These are phyloP conservation scores for Babylonia areolata DNA, from an alignment of 1,140 invertebrate genomes.

Conservation along the genomic window DNA sequence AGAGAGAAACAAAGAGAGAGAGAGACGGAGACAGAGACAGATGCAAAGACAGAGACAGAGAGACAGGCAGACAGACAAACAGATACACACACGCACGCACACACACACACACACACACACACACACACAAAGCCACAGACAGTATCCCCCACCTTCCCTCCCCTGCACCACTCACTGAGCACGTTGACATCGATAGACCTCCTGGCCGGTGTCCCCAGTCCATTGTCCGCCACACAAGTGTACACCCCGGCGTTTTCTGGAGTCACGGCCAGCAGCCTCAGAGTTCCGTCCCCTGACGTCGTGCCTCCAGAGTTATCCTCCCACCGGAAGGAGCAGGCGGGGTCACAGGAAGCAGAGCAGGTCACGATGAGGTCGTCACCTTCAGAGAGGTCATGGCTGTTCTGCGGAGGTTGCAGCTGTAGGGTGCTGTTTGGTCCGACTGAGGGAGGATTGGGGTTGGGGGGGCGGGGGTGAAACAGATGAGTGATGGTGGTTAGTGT, in stretches of 20 bases:
- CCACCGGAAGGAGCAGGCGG: conserved; percentile 40
- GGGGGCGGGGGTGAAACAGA: too few species aligned
- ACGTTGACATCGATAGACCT: conserved; percentile 31
- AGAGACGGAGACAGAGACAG: too few species aligned
- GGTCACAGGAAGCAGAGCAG: conserved; percentile 39
- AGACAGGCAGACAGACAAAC: too few species aligned
- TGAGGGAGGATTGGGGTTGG: not conserved
- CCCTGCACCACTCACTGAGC: not conserved
- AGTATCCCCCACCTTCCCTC: too few species aligned
- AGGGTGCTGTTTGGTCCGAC: conserved; percentile 30
- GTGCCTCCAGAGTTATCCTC: not conserved
- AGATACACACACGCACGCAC: too few species aligned
- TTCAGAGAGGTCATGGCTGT: conserved; percentile 3
- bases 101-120: too few species aligned
- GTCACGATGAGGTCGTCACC: conserved; percentile 31
- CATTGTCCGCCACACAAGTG: conserved; percentile 35
- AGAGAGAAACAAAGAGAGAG: too few species aligned
- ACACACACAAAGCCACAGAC: too few species aligned
- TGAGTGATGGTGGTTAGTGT: too few species aligned
- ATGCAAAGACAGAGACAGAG: too few species aligned
- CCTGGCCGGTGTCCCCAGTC: conserved; percentile 30
- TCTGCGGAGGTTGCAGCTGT: conserved; percentile 11
- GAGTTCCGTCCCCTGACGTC: conserved; percentile 24
- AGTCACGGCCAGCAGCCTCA: not conserved
- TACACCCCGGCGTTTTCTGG: not conserved